A percentile compares a stretch with the other conserved stretches of the same genome.
phyloP scores from a whole-genome alignment of 2,888 invertebrate species.

The Yponomeuta evonymella region DNA sequence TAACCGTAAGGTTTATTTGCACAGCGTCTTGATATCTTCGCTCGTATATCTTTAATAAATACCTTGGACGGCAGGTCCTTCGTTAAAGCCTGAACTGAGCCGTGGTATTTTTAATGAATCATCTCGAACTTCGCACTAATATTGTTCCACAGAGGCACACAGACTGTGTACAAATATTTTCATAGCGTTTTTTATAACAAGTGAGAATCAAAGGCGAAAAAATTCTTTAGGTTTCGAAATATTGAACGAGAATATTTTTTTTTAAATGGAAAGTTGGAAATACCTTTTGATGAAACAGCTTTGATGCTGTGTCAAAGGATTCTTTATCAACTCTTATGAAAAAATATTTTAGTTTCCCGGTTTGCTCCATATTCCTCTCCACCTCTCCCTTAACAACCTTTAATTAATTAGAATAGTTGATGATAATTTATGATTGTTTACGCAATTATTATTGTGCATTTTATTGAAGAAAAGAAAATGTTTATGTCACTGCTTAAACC shows the following conservation, averaged over 20 bases:
- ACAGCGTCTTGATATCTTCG: too few species aligned
- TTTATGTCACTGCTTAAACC: too few species aligned
- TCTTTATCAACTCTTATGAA: not conserved
- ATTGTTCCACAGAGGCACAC: constrained; percentile 23
- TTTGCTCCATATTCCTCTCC: too few species aligned
- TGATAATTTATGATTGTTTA: too few species aligned
- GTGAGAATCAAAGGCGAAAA: not conserved
- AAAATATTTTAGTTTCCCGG: not conserved
- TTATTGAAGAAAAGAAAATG: too few species aligned
- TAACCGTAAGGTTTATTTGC: not conserved
- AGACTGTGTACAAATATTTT: not conserved
- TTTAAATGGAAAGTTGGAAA: not conserved
- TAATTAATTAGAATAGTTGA: too few species aligned
- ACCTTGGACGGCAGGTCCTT: constrained; percentile 29
- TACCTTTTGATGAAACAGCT: not conserved
- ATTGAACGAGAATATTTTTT: too few species aligned
- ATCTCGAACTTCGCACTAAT: constrained; percentile 44
- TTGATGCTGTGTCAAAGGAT: not conserved
- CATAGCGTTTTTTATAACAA: not conserved
- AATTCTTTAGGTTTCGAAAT: not conserved
- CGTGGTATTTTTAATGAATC: constrained; percentile 63
- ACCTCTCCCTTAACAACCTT: too few species aligned
- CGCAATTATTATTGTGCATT: too few species aligned
- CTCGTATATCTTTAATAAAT: not conserved
- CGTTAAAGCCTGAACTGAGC: constrained; percentile 45